Evolutionary conservation across 2,888 invertebrate species (phyloP), one percentile per base, ranked within the genome.

Genomic region (Erebia aethiops): DNA sequence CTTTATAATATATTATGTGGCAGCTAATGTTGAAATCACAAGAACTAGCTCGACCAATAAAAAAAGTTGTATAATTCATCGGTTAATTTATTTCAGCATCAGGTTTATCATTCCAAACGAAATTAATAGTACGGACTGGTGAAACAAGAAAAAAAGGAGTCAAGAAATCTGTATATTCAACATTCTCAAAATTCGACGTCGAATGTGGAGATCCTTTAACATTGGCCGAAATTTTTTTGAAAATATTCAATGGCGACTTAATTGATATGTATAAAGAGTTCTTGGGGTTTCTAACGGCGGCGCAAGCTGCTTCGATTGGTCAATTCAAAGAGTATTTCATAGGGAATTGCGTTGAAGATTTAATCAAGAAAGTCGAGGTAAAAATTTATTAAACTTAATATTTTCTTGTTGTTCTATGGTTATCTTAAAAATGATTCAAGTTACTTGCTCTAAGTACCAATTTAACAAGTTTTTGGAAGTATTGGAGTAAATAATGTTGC

Each of bases 251-350:
- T 0, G 75, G 76, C 0, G 87, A 87, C 0, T 74, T 88, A 1
- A 70, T 84, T 0, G 89, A 91, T 10, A 51, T 90, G 41, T 88
- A 85, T 56, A 85, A 82, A 11, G 93, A 92, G 49, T 91, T 93
- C 71, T 16, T 90, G 0, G 84, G 83, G 0, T 90, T 91, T 70
- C 80, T 93, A 0, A 92, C 88, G 0, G 79, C 89, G 0, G 85
- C 86, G 5, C 93, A 93, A 66, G 92, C 88, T 0, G 90, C 89
- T 1, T 74, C 74, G 2, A 61, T 88, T 0, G 80, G 83, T 0
- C 79, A 74, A 1, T 93, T 87, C 76, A 81, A 79, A 65, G 89
- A 89, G 62, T 90, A 92, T 72, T 91, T 93, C 61, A 74, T 82
- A 0, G 80, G 85, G 18, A 84, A 82, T 21, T 87, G 86, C 72